Base-by-base conservation (phyloP, 2,113 vertebrate species). In the Halcyon senegalensis region DNA sequence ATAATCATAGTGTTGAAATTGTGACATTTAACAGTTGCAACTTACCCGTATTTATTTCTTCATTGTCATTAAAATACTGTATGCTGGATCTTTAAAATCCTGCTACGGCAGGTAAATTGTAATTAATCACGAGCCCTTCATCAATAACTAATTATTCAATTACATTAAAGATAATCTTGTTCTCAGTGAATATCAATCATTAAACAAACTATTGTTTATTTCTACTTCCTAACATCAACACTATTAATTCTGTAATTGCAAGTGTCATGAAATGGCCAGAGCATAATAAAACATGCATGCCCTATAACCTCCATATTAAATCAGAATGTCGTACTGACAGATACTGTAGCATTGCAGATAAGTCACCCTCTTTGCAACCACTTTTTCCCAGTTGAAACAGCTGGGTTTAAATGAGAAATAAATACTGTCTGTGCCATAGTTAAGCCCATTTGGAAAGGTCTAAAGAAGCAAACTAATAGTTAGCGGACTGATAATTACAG, bases 101-200 rank as follows among this genome's bases (percentile, higher is more conserved):
- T 84, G 58, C 41, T 76, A 70, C 72, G 67, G 69, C 80, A 82
- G 86, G 91, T 93, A 92, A 93, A 87, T 92, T 87, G 37, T 92
- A 91, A 95, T 96, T 94, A 96, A 91, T 95, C 84, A 91, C 66
- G 76, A 91, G 14, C 46, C 50, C 86, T 92, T 94, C 74, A 92
- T 96, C 94, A 95, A 92, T 95, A 89, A 89, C 92, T 91, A 96
- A 95, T 95, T 95, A 94, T 94, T 92, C 77, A 89, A 94, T 95
- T 94, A 69, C 48, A 91, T 95, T 93, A 96, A 95, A 93, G 43
- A 82, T 94, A 95, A 92, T 84, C 62, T 92, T 94, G 90, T 87
- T 96, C 94, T 94, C 87, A 82, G 63, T 31, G 79, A 83, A 63
- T 96, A 94, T 97, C 92, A 92, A 85, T 94, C 91, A 94, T 89